Evolutionary conservation across 2,888 invertebrate species (phyloP).

Genomic region (Cryptocephalus moraei): DNA sequence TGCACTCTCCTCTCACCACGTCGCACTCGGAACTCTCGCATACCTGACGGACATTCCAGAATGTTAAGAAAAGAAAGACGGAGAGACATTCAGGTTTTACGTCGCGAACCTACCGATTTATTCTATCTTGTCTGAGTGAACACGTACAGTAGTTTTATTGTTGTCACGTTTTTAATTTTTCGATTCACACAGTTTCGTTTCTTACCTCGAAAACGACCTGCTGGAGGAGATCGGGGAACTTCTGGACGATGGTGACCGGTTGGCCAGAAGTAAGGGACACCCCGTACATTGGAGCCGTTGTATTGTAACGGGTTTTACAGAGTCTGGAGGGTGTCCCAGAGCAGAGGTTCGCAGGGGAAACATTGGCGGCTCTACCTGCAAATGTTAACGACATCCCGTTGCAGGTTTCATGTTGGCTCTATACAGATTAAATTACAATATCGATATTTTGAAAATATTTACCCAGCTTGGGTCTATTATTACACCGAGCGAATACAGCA

Average conservation of each 20-base stretch:
- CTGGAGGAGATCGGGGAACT: conserved; percentile 84
- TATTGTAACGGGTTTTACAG: conserved; percentile 83
- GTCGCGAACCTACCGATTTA: too few species aligned
- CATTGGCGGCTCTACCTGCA: conserved; percentile 28
- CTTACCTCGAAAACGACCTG: conserved; percentile 85
- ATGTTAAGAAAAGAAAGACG: not conserved
- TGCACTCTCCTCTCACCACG: conserved; percentile 79
- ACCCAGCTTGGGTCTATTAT: too few species aligned
- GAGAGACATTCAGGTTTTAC: not conserved
- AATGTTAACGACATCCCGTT: conserved; percentile 1
- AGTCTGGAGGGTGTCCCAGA: conserved; percentile 62
- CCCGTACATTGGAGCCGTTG: conserved; percentile 92
- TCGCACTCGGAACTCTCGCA: conserved; percentile 67
- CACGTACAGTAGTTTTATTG: too few species aligned
- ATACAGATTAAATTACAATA: too few species aligned
- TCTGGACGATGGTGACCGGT: conserved; percentile 87
- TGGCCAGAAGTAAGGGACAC: conserved; percentile 86
- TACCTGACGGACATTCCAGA: conserved; percentile 49
- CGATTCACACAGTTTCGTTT: not conserved
- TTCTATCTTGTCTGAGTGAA: too few species aligned
- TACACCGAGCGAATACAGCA: too few species aligned
- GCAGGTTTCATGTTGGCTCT: not conserved
- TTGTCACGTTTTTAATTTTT: too few species aligned
- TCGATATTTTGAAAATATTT: too few species aligned
- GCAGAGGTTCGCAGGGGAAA: conserved; percentile 36